These are phyloP conservation scores for Glaucomys volans DNA, from an alignment of 2,113 vertebrate species.

Conservation along the genomic window DNA sequence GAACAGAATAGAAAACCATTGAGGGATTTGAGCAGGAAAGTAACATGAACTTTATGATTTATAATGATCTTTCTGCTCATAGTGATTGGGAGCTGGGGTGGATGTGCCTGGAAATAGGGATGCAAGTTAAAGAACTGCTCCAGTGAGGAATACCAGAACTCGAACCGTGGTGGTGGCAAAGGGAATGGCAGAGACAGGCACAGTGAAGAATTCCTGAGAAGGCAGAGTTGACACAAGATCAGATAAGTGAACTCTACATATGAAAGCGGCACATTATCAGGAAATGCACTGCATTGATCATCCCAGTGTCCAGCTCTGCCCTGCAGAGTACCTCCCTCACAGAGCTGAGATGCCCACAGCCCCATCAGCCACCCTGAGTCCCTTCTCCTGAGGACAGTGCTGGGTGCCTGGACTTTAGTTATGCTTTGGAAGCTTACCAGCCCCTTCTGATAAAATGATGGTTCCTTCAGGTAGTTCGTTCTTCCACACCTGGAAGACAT, in stretches of 20 bases:
- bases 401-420: not conserved
- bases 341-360: not conserved
- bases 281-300: not conserved
- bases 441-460: not conserved
- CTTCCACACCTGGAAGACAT: not conserved
- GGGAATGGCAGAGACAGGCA: accelerated
- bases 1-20: not conserved
- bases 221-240: not conserved
- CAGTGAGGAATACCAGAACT: not conserved
- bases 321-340: accelerated
- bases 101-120: not conserved
- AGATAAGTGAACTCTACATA: not conserved
- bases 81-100: accelerated
- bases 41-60: not conserved
- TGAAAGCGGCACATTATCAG: not conserved
- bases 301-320: accelerated
- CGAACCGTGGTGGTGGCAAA: not conserved
- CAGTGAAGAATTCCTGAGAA: not conserved
- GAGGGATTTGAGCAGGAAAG: not conserved
- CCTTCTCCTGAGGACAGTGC: not conserved
- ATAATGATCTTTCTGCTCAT: not conserved
- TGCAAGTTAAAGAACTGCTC: not conserved
- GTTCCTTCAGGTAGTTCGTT: not conserved
- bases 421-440: not conserved
- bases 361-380: accelerated